phyloP scores from a whole-genome alignment of 2,113 vertebrate genomes.

The Sakesphorus luctuosus region DNA sequence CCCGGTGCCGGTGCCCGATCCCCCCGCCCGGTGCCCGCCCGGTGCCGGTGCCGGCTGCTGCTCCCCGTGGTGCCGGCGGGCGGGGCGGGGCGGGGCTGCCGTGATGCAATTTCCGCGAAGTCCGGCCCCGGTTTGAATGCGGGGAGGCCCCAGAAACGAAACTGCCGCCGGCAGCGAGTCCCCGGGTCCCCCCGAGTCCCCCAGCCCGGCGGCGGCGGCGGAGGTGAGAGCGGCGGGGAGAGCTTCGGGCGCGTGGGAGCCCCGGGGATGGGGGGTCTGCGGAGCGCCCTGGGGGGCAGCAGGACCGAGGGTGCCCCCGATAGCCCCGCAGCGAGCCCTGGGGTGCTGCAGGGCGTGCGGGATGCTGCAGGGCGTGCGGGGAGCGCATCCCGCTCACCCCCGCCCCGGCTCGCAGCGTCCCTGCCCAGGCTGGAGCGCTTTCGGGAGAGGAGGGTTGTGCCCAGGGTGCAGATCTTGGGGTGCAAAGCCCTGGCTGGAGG shows the following conservation, averaged over 20 bases:
- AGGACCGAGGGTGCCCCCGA: background rate
- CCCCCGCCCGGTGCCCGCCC: background rate
- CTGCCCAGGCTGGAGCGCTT: background rate
- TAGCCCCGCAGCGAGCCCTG: background rate
- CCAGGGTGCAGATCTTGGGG: background rate
- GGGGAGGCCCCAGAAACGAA: constrained; percentile 41
- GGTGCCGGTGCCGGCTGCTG: background rate
- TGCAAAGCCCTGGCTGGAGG: background rate
- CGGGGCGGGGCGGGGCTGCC: constrained; percentile 31
- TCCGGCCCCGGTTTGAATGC: constrained; percentile 38
- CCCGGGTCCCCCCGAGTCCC: background rate
- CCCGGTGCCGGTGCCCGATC: background rate
- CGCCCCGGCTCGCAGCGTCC: background rate
- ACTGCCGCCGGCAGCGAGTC: background rate
- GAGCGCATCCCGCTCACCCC: background rate
- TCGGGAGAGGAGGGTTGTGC: fast-evolving
- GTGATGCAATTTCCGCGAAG: constrained; percentile 67
- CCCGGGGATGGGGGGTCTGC: background rate
- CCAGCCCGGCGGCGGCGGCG: background rate
- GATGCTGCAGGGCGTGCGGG: background rate
- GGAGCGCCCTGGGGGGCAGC: background rate
- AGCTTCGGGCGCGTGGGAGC: background rate
- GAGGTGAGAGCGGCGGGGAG: background rate
- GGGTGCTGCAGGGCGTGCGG: background rate
- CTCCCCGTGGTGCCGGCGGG: background rate